phyloP scores from a whole-genome alignment of 2,113 vertebrate genomes.

The Acanthisitta chloris region DNA sequence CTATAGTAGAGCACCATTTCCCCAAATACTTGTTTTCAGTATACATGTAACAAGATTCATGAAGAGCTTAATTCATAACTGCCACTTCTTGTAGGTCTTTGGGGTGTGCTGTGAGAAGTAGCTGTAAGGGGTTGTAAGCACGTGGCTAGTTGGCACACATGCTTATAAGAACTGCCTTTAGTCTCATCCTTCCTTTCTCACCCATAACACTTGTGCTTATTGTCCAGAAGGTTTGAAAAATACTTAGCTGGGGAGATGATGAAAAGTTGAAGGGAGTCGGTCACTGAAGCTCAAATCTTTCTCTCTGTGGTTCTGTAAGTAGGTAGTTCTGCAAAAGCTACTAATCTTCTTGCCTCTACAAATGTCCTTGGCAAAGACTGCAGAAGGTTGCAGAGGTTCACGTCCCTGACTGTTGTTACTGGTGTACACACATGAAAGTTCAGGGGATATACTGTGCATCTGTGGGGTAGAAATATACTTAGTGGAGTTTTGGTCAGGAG shows the following conservation, averaged over 20 bases:
- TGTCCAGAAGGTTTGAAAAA: neutral
- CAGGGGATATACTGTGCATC: neutral
- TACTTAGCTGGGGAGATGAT: neutral
- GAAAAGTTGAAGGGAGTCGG: neutral
- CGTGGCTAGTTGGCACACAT: neutral
- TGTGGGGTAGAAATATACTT: neutral
- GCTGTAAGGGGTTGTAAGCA: neutral
- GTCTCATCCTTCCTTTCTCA: neutral
- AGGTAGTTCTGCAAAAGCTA: neutral
- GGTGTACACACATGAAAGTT: neutral
- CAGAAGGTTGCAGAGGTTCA: neutral
- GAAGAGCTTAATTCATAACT: neutral
- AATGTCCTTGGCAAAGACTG: neutral
- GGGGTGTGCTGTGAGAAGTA: neutral
- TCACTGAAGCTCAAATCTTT: neutral
- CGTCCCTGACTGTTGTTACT: neutral
- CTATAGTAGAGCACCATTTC: neutral
- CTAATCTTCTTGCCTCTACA: neutral
- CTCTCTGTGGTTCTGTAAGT: neutral
- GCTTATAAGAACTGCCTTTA: neutral
- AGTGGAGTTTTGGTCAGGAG: neutral
- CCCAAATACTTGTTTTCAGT: neutral
- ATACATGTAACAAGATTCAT: neutral
- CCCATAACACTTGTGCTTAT: neutral
- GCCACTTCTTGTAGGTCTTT: neutral